Evolutionary conservation across 2,797 vertebrate genomes (phyloP), one percentile per base, ranked within the genome.

Genomic region (Xiphorhynchus erythropygius): DNA sequence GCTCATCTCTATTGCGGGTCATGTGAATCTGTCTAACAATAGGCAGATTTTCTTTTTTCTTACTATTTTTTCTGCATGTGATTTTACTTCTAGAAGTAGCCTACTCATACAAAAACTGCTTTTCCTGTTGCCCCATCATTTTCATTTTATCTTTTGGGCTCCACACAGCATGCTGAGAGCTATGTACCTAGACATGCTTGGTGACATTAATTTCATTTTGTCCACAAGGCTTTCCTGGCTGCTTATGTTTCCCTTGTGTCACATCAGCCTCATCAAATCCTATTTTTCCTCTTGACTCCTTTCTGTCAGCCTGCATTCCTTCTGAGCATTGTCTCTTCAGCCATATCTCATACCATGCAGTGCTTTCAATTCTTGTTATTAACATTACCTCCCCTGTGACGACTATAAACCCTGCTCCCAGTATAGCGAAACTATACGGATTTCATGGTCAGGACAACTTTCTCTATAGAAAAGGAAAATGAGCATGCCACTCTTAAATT

Each of bases 231-330:
- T 91, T 81, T 88, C 39, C 39, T 65, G 32, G 18, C 39, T 73
- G 35, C 39, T 91, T 86, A 65, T 69, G 50, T 88, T 86, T 95
- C 87, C 76, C 80, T 78, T 69, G 87, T 78, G 74, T n/a, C 30
- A 44, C 0, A 12, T 88, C 90, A 95, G 46, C 42, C 69, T 91
- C 83, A 92, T 93, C 73, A 92, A 85, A 92, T 75, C 27, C 46
- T 78, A 7, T 81, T 96, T 94, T 91, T 81, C 83, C 87, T 93
- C 57, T 87, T 86, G 82, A 42, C 46, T 93, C 39, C 85, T 69
- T 94, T 83, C 82, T 94, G 83, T 93, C 90, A 91, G 42, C 57
- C 70, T 81, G 23, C 19, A 84, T 90, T 94, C 69, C 69, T 94
- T 86, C 55, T 62, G 21, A 84, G 23, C 0, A 0, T 76, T 91